Base-by-base conservation (phyloP, 2,888 invertebrate genomes). In the Clanis bilineata region DNA sequence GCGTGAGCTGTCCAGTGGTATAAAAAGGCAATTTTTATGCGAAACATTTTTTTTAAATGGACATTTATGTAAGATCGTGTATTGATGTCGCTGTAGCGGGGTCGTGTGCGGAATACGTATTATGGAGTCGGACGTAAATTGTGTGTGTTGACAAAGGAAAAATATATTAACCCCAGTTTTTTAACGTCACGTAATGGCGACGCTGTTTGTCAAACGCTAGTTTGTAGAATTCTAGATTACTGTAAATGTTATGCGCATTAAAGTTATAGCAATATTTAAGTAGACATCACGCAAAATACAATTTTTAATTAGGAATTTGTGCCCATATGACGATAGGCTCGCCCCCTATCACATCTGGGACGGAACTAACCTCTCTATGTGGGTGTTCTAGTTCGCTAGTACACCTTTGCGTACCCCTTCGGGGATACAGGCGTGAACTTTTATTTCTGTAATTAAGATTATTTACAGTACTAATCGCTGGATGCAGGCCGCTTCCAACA, bases 1-100 rank as follows among this genome's bases (percentile, higher is more conserved):
- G 4, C 44, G 36, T 32, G 21, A 22, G 43, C 41, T 56, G 41
- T 41, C 43, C 36, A 12, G 22, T 64, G 66, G 73, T 64, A 73
- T 73, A 74, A 72, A 54, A 59, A 59, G 73, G 74, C 63, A 56
- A 67, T 73, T 70, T 73, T 73, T 73, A 74, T 74, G 70, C 62
- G 66, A 66, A 64, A 65, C 64, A 71, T 65, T 66, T 71, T 69
- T 73, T 72, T 70, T 72, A 67, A 62, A 51, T 62, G 67, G 64
- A 66, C 68, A 70, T 73, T 73, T 70, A 73, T 69, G 67, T 64
- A 57, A 57, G 58, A 68, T 70, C 72, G 66, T 74, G 73, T 69
- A 63, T 66, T 64, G 66, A 68, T 60, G 67, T 64, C 61, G 66
- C 62, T 60, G 64, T 66, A 66, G 64, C 63, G 57, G 45, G 65